Percentiles rank a stretch among this genome's conserved stretches.
Conservation (phyloP, 2,113 vertebrate species). For the Pseudorectes ferrugineus region DNA sequence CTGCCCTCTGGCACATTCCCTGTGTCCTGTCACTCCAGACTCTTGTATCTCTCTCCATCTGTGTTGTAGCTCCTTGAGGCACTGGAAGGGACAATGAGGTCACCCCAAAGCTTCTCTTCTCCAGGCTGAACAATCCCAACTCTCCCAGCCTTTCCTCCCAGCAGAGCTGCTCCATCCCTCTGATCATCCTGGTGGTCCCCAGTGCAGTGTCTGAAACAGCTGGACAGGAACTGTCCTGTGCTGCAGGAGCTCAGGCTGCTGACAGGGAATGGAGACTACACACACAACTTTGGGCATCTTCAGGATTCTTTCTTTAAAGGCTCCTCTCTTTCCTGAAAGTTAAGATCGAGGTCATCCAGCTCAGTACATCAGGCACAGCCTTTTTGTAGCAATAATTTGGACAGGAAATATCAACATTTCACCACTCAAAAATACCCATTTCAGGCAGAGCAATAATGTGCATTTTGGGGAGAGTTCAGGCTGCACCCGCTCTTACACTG, state of each 20-base stretch:
- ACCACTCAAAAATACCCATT: not conserved
- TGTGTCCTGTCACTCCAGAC: not conserved
- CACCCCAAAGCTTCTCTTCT: not conserved
- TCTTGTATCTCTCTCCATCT: no score
- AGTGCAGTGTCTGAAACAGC: not conserved
- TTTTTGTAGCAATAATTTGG: not conserved
- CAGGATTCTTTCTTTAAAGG: not conserved
- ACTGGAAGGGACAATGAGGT: accelerated
- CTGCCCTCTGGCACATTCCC: not conserved
- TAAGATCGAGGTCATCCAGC: not conserved
- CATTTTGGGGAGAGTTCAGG: not conserved
- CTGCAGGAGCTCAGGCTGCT: not conserved
- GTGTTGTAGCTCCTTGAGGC: not conserved
- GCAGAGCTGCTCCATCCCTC: not conserved
- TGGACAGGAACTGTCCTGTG: not conserved
- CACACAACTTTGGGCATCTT: not conserved
- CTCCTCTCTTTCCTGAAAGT: not conserved
- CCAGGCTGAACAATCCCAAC: not conserved
- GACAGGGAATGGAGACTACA: not conserved
- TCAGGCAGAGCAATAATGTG: not conserved
- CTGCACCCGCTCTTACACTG: not conserved
- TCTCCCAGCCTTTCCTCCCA: not conserved
- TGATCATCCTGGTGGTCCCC: not conserved
- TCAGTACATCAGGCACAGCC: not conserved
- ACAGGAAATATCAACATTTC: not conserved